A percentile compares a stretch with the other conserved stretches of the same genome.
Conservation (phyloP, 2,113 vertebrate genomes). For the Lepus timidus region DNA sequence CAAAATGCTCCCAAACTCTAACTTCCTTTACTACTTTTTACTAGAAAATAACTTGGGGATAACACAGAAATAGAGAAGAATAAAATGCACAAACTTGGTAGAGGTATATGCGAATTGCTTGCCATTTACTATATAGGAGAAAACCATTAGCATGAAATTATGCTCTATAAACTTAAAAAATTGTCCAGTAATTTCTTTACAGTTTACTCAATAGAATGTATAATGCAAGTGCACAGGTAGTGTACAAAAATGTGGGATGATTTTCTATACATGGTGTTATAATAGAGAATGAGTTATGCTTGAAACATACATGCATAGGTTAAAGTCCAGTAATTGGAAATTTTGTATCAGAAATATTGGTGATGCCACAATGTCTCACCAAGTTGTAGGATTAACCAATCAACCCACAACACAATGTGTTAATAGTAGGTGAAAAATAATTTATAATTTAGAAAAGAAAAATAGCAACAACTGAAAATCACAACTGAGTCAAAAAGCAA, state of each 20-base stretch:
- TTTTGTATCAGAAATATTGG: conserved; percentile 51
- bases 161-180: conserved; percentile 46
- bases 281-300: conserved; percentile 36
- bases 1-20: background rate
- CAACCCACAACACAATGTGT: background rate
- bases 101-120: background rate
- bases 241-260: background rate
- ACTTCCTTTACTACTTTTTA: background rate
- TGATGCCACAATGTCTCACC: background rate
- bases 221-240: background rate
- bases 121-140: conserved; percentile 22
- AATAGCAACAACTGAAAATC: conserved; percentile 47
- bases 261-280: background rate
- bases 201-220: conserved; percentile 10
- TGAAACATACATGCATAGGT: background rate
- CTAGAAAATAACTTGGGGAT: background rate
- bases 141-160: conserved; percentile 52
- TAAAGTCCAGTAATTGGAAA: background rate
- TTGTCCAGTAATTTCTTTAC: background rate
- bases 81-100: conserved; percentile 4
- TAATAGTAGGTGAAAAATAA: conserved; percentile 45
- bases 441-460: conserved; percentile 54
- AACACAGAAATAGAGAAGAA: background rate
- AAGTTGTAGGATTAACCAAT: background rate
- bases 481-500: conserved; percentile 29